Conservation (phyloP, 2,113 vertebrate genomes). For the Myiozetetes cayanensis region DNA sequence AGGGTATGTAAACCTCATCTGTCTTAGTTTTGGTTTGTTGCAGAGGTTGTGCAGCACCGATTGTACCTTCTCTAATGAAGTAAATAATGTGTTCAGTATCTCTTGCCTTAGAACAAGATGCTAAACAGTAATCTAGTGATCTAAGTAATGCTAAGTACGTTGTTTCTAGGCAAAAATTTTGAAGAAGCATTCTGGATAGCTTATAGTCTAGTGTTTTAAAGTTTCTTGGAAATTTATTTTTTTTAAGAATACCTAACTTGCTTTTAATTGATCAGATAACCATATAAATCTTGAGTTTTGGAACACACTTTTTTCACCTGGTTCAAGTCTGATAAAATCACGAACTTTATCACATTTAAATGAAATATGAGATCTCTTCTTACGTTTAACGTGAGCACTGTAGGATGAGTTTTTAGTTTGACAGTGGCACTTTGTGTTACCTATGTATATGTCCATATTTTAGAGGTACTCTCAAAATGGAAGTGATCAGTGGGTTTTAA, state of each 20-base stretch:
- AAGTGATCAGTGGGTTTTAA: background rate
- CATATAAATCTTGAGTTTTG: background rate
- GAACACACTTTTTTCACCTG: background rate
- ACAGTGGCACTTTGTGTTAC: background rate
- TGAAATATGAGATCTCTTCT: background rate
- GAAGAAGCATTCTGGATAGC: background rate
- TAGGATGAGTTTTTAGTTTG: background rate
- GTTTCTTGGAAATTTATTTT: background rate
- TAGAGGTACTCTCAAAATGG: background rate
- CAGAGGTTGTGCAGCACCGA: background rate
- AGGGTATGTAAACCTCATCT: background rate
- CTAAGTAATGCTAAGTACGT: background rate
- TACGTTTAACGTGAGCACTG: background rate
- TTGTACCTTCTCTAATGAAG: background rate
- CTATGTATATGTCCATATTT: background rate
- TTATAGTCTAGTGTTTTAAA: background rate
- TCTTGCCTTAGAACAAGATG: background rate
- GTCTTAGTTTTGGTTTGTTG: background rate
- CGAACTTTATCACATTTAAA: background rate
- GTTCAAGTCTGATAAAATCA: background rate
- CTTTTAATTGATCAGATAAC: background rate
- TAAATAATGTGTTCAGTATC: background rate
- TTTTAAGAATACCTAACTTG: background rate
- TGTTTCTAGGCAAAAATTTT: background rate
- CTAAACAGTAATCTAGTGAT: background rate